These are phyloP conservation scores for Toxotes lorentzi DNA, from an alignment of 2,797 vertebrate species.

Conservation along the genomic window DNA sequence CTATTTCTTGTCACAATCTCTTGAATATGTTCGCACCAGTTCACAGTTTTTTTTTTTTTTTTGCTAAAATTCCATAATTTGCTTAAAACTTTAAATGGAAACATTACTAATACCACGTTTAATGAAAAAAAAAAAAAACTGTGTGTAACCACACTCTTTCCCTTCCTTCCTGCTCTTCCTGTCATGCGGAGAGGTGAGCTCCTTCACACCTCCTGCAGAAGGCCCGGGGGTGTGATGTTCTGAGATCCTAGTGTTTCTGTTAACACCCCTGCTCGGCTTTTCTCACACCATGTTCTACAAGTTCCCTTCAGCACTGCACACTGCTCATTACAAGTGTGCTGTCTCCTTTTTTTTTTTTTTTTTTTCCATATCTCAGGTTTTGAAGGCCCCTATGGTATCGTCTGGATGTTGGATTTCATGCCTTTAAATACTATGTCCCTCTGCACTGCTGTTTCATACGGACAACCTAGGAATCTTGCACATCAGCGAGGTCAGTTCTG, in stretches of 20 bases:
- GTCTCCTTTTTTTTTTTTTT: not conserved
- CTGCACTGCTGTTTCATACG: not conserved
- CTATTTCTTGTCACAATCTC: not conserved
- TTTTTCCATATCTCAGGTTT: not conserved
- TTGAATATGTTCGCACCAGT: not conserved
- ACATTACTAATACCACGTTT: not conserved
- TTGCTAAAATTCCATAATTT: not conserved
- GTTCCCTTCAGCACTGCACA: constrained; percentile 48
- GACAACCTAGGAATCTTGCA: constrained; percentile 38
- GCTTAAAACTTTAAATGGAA: constrained; percentile 8
- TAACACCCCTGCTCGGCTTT: constrained; percentile 57
- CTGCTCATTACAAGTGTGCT: constrained; percentile 54
- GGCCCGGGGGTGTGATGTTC: constrained; percentile 74
- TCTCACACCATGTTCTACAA: constrained; percentile 63
- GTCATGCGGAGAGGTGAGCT: constrained; percentile 61
- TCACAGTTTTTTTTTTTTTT: not conserved
- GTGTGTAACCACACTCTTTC: constrained; percentile 10
- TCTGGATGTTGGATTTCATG: constrained; percentile 26
- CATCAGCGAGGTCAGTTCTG: constrained; percentile 11
- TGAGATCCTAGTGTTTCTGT: constrained; percentile 63
- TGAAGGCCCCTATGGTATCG: not conserved
- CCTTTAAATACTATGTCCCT: constrained; percentile 20
- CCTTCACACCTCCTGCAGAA: constrained; percentile 69
- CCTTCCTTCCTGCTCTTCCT: constrained; percentile 37
- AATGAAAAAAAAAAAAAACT: not conserved